Evolutionary conservation across 2,113 vertebrate genomes (phyloP).

Genomic region (Calcarius ornatus): DNA sequence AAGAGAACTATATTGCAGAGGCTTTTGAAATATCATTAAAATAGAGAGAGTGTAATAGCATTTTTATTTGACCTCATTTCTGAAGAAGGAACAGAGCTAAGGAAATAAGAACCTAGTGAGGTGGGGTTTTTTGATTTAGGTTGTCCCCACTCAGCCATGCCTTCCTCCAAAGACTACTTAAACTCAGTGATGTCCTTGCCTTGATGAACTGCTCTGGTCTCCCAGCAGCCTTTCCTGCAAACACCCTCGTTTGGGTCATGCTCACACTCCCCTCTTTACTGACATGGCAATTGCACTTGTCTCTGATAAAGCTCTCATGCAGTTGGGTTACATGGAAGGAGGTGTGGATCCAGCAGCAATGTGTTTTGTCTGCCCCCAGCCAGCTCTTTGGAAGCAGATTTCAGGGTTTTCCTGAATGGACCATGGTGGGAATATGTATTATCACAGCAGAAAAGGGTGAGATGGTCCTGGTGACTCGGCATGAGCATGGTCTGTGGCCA

Average conservation of each 20-base stretch:
- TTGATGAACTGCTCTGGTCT: not conserved
- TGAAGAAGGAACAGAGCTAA: not conserved
- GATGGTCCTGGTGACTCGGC: fast-evolving
- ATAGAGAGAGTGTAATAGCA: not conserved
- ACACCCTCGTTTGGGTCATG: fast-evolving
- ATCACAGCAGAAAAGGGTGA: not conserved
- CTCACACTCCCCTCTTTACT: not conserved
- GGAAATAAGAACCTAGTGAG: not conserved
- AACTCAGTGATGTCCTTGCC: not conserved
- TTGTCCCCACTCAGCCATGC: not conserved
- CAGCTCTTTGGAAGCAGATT: not conserved
- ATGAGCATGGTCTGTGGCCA: not conserved
- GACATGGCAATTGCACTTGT: not conserved
- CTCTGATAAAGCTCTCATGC: not conserved
- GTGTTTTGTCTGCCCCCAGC: not conserved
- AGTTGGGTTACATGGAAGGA: not conserved
- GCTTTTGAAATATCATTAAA: not conserved
- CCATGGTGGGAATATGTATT: fast-evolving
- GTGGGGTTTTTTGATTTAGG: not conserved
- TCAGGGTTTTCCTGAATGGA: not conserved
- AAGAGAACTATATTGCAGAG: not conserved
- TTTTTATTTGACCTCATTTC: not conserved
- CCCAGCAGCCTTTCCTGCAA: not conserved
- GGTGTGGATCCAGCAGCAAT: not conserved
- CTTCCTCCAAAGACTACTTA: not conserved